These are phyloP conservation scores for Enteromius thamalakanensis DNA, from an alignment of 2,797 vertebrate species.

Conservation along the genomic window DNA sequence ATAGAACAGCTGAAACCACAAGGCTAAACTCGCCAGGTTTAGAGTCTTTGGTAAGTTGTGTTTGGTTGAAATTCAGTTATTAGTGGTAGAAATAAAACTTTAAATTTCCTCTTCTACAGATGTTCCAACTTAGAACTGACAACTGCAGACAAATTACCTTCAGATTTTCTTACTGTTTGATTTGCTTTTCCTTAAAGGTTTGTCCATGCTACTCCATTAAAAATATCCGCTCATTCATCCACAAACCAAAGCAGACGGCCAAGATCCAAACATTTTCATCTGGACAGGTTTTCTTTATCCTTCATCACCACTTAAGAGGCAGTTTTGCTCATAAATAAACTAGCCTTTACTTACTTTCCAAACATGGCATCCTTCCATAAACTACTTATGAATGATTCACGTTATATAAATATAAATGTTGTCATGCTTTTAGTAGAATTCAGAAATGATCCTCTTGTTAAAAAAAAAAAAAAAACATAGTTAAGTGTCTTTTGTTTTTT, in stretches of 20 bases:
- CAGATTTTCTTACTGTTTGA: conserved; percentile 61
- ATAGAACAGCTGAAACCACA: conserved; percentile 52
- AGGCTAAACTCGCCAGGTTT: conserved; percentile 52
- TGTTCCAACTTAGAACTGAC: conserved; percentile 65
- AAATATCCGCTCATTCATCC: conserved; percentile 39
- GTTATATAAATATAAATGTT: conserved; percentile 5
- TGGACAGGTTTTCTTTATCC: conserved; percentile 49
- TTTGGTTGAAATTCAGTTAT: conserved; percentile 71
- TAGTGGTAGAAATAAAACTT: conserved; percentile 68
- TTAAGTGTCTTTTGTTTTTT: background rate
- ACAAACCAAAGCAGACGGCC: conserved; percentile 44
- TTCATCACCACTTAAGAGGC: conserved; percentile 46
- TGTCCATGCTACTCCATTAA: conserved; percentile 40
- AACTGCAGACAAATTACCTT: conserved; percentile 73
- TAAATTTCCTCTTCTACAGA: conserved; percentile 63
- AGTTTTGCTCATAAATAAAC: conserved; percentile 46
- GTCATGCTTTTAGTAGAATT: background rate
- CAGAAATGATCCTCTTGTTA: background rate
- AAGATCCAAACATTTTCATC: conserved; percentile 45
- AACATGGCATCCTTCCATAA: conserved; percentile 25
- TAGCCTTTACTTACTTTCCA: conserved; percentile 38
- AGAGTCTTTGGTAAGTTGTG: conserved; percentile 65
- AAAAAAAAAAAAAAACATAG: background rate
- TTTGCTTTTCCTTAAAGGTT: conserved; percentile 61
- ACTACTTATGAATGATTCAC: conserved; percentile 21